Conservation (phyloP, 2,888 invertebrate species). For the Chrysodeixis includens region DNA sequence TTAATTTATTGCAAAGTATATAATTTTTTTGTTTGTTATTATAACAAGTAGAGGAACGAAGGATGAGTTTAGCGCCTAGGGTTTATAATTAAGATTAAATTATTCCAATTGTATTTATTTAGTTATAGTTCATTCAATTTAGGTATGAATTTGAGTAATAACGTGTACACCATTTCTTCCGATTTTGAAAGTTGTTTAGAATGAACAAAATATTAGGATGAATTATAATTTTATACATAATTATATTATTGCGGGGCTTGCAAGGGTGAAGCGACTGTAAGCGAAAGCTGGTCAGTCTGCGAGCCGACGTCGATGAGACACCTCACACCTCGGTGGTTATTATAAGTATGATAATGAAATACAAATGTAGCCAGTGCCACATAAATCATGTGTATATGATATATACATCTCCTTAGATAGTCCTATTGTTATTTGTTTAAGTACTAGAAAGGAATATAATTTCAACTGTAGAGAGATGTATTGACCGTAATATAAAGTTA, state of each 20-base stretch:
- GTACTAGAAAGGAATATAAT: constrained; percentile 76
- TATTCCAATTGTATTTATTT: constrained; percentile 55
- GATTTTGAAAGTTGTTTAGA: constrained; percentile 39
- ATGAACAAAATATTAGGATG: constrained; percentile 28
- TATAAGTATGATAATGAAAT: constrained; percentile 48
- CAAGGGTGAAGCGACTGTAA: constrained; percentile 20
- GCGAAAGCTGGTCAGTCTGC: constrained; percentile 14
- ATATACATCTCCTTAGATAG: constrained; percentile 82
- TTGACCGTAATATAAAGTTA: constrained; percentile 71
- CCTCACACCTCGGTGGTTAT: constrained; percentile 35
- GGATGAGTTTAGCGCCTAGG: constrained; percentile 51
- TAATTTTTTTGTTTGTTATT: constrained; percentile 63
- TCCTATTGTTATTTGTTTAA: constrained; percentile 79
- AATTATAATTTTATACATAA: constrained; percentile 38
- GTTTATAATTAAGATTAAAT: constrained; percentile 48
- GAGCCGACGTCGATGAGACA: constrained; percentile 16
- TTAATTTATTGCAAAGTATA: constrained; percentile 56
- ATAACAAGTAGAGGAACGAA: constrained; percentile 47
- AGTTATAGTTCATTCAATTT: constrained; percentile 49
- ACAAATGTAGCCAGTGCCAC: constrained; percentile 85
- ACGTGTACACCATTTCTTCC: constrained; percentile 58
- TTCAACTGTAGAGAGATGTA: constrained; percentile 79
- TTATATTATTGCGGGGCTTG: constrained; percentile 39
- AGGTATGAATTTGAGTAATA: constrained; percentile 46
- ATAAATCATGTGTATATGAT: constrained; percentile 73